These are phyloP conservation scores for Euphydryas editha DNA, from an alignment of 2,888 invertebrate species.

Conservation along the genomic window DNA sequence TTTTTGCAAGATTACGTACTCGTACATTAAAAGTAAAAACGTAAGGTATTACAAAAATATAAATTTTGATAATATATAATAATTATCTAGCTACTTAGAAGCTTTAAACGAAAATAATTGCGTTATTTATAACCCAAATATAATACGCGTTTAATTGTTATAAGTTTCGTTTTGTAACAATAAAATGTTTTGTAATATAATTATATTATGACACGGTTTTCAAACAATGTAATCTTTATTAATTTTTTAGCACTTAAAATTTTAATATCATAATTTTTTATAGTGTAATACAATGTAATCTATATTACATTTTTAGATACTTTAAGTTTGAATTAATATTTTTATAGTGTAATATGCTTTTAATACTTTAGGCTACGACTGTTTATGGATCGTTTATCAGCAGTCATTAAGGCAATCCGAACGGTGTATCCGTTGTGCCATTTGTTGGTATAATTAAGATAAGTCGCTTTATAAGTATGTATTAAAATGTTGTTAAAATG, in stretches of 20 bases:
- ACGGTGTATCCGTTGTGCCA: constrained; percentile 42
- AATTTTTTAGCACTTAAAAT: no score
- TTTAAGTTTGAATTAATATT: neutral
- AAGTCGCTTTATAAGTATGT: constrained; percentile 29
- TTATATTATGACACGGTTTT: neutral
- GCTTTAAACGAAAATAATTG: neutral
- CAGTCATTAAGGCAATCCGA: constrained; percentile 52
- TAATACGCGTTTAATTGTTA: neutral
- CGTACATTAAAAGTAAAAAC: no score
- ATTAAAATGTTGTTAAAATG: constrained; percentile 28
- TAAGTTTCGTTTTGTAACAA: neutral
- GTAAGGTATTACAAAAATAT: neutral
- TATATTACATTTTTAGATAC: neutral
- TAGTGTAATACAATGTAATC: no score
- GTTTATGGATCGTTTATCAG: constrained; percentile 59
- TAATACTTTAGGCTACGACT: constrained; percentile 46
- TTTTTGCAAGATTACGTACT: no score
- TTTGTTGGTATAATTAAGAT: constrained; percentile 35
- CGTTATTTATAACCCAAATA: neutral
- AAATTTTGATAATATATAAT: neutral
- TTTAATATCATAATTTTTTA: no score
- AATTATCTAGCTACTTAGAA: neutral
- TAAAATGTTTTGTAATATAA: constrained; percentile 1
- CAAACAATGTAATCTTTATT: neutral
- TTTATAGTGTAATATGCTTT: constrained; percentile 29